Evolutionary conservation across 2,888 invertebrate species (phyloP), one percentile per base, ranked within the genome.

Genomic region (Xestia ashworthii): DNA sequence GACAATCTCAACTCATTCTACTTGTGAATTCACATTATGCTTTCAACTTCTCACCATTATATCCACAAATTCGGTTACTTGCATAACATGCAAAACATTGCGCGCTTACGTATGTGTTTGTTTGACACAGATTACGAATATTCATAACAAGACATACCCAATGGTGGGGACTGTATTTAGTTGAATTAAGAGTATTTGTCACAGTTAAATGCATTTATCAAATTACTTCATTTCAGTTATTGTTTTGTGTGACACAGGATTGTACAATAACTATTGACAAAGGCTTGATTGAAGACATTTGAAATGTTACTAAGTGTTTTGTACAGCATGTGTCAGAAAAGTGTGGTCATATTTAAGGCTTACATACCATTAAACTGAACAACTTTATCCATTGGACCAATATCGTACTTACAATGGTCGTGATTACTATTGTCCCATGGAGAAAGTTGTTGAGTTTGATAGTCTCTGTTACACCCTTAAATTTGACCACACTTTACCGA

Each of bases 21-120:
- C 94, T 91, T 81, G 86, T 90, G 83, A 90, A 87, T 89, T 87
- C 91, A 91, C 89, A 92, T 90, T 89, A 90, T 89, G 86, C 85
- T 89, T 89, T 87, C 86, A 87, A 90, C 83, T 88, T 87, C 89
- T 91, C 91, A 92, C 90, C 90, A 91, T 86, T 88, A 87, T 84
- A 86, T 89, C 88, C 92, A 93, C 90, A 92, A 88, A 92, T 85
- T 90, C 89, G 87, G 88, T 90, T 89, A 93, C 92, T 93, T 91
- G 92, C 93, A 91, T 90, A 86, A 90, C 95, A 95, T 95, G 95
- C 95, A 95, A 90, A 91, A 93, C 93, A 93, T 91, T 90, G 92
- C 92, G 88, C 89, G 89, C 87, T 90, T 89, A 91, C 89, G 87
- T 89, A 86, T 90, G 87, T 90, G 89, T 82, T 76, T 91, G 88